A percentile compares a stretch with the other conserved stretches of the same genome.
Conservation (phyloP, 2,797 vertebrate species). For the Cephalopachus bancanus region DNA sequence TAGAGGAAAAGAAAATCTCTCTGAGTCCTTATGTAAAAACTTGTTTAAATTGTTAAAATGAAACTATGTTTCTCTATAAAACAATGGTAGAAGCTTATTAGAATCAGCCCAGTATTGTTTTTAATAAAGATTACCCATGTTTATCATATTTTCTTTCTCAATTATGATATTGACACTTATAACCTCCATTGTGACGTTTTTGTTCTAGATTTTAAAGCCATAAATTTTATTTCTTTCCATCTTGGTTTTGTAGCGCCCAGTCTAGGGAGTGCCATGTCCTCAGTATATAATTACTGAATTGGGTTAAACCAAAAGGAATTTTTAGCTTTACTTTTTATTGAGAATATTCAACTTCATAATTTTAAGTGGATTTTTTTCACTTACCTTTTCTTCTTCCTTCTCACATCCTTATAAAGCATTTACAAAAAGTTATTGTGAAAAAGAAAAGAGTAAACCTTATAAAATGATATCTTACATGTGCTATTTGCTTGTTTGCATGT, state of each 20-base stretch:
- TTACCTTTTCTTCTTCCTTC: not conserved
- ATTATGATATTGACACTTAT: not conserved
- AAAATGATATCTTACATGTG: not conserved
- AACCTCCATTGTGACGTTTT: not conserved
- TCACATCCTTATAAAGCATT: not conserved
- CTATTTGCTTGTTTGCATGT: not conserved
- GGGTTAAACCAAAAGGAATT: not conserved
- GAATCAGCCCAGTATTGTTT: not conserved
- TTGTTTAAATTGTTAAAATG: not conserved
- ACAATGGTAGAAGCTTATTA: not conserved
- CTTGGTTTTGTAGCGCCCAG: not conserved
- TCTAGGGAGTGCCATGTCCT: not conserved
- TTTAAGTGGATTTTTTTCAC: not conserved
- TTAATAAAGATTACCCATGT: not conserved
- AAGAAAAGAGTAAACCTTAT: not conserved
- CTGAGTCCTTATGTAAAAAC: not conserved
- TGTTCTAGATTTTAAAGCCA: not conserved
- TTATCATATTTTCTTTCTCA: constrained; percentile 3
- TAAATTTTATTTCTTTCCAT: not conserved
- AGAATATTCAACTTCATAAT: constrained; percentile 47
- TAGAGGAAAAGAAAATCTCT: not conserved
- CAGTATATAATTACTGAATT: not conserved
- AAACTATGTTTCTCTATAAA: not conserved
- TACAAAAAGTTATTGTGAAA: constrained; percentile 11
- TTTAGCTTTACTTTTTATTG: constrained; percentile 24